Evolutionary conservation across 1,140 invertebrate species (phyloP).

Genomic region (Cephus cinctus): DNA sequence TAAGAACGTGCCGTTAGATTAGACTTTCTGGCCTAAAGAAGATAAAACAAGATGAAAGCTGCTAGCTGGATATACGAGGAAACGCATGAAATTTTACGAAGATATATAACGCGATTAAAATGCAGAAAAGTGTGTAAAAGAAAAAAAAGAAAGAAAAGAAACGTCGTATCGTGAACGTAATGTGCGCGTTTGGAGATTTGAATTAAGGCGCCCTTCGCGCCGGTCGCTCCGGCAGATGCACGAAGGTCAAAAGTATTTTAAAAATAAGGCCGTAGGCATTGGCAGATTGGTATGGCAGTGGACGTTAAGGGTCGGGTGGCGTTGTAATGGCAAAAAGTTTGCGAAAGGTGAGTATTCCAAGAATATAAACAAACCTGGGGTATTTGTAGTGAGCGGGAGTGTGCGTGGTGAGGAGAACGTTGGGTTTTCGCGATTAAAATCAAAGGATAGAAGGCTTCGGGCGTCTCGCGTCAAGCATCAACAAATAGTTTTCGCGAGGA

Average conservation of each 20-base stretch:
- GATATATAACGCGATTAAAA: no score
- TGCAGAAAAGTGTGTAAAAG: background rate
- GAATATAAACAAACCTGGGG: slow-evolving; percentile 29
- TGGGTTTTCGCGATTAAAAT: no score
- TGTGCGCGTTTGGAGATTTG: slow-evolving; percentile 25
- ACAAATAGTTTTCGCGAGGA: slow-evolving; percentile 20
- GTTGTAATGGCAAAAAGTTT: slow-evolving; percentile 60
- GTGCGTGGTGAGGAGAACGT: no score
- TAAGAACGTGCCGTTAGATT: no score
- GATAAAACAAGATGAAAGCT: no score
- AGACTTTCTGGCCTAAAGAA: no score
- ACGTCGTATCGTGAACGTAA: slow-evolving; percentile 31
- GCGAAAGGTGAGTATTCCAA: slow-evolving; percentile 55
- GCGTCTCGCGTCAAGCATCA: slow-evolving; percentile 21
- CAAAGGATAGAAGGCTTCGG: slow-evolving; percentile 40
- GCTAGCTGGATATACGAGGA: no score
- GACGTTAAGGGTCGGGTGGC: slow-evolving; percentile 59
- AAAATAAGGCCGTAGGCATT: slow-evolving; percentile 56
- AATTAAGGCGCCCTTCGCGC: slow-evolving; percentile 43
- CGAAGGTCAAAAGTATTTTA: slow-evolving; percentile 58
- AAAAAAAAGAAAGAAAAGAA: slow-evolving; percentile 25
- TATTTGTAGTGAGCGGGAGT: slow-evolving; percentile 28
- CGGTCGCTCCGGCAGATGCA: slow-evolving; percentile 48
- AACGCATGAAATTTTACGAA: no score
- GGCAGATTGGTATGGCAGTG: slow-evolving; percentile 55